phyloP scores from a whole-genome alignment of 2,797 vertebrate species.

The Diplodus sargus region DNA sequence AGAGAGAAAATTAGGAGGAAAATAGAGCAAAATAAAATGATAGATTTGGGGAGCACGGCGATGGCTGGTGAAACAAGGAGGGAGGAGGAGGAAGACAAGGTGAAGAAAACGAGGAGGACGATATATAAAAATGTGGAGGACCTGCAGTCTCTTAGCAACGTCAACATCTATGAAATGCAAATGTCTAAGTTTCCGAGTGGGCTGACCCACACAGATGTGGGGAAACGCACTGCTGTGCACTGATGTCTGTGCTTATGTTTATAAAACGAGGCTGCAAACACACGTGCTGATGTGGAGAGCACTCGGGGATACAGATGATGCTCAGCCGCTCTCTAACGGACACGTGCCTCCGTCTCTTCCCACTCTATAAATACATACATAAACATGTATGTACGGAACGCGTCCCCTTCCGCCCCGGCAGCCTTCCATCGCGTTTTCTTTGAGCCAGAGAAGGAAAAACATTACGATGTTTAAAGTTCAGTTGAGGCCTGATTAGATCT shows the following conservation, averaged over 20 bases:
- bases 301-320: constrained; percentile 4
- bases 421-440: not conserved
- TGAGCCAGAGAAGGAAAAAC: not conserved
- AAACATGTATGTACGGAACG: not conserved
- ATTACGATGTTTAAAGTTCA: not conserved
- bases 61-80: too few relatives aligned
- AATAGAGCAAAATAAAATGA: not conserved
- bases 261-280: not conserved
- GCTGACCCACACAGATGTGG: constrained; percentile 6
- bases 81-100: not conserved
- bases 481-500: not conserved
- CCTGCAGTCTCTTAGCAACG: constrained; percentile 46
- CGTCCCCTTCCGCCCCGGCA: not conserved
- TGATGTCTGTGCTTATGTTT: not conserved
- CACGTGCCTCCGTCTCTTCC: not conserved
- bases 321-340: not conserved
- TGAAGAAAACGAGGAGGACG: constrained; percentile 13
- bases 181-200: constrained; percentile 20
- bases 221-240: not conserved
- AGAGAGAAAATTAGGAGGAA: constrained; percentile 1
- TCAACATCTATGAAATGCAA: constrained; percentile 36
- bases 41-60: not conserved
- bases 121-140: not conserved
- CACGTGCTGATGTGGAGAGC: not conserved
- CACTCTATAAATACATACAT: not conserved